Percentiles rank a stretch among this genome's conserved stretches.
phyloP scores from a whole-genome alignment of 2,888 invertebrate genomes.

The Eledone cirrhosa region DNA sequence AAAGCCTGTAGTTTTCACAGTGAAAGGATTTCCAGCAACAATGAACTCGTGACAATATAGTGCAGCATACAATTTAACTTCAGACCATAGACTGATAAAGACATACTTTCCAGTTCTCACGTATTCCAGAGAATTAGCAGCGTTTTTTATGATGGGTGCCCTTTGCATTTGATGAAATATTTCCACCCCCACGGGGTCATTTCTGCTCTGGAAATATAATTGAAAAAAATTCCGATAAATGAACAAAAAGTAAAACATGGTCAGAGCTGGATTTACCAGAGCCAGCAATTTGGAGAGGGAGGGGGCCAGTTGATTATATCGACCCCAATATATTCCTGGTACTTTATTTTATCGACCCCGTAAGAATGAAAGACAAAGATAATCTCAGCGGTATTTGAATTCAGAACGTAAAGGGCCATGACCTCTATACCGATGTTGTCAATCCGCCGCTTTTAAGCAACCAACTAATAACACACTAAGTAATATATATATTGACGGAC shows the following conservation, averaged over 20 bases:
- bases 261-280: too few species aligned
- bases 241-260: too few species aligned
- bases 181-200: not conserved
- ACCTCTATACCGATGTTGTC: too few species aligned
- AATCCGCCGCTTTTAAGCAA: not conserved
- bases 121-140: not conserved
- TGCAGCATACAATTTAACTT: not conserved
- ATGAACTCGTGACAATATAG: conserved; percentile 1
- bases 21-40: not conserved
- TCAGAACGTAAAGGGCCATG: too few species aligned
- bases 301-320: too few species aligned
- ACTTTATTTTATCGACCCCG: too few species aligned
- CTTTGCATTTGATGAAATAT: not conserved
- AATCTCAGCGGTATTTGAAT: too few species aligned
- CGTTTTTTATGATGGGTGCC: not conserved
- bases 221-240: not conserved
- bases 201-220: not conserved
- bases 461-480: not conserved
- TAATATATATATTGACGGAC: too few species aligned
- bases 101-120: conserved; percentile 4
- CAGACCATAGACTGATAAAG: not conserved
- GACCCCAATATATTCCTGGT: too few species aligned
- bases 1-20: not conserved
- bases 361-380: too few species aligned
- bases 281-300: too few species aligned